Base-by-base conservation (phyloP, 2,113 vertebrate species). In the Colaptes auratus region DNA sequence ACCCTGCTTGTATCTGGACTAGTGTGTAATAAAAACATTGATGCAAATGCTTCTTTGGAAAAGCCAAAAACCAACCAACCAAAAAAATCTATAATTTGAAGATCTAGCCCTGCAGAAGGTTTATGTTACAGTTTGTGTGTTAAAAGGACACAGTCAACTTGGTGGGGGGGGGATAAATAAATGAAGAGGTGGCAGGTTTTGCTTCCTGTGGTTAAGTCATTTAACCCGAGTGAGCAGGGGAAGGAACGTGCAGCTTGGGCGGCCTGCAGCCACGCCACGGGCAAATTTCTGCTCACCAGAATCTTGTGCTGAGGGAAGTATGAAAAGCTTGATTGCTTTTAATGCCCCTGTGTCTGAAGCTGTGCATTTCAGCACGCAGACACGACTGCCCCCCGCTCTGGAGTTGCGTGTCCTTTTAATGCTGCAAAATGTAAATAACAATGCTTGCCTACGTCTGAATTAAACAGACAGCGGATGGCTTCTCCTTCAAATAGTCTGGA, bases 1-100 rank as follows among this genome's bases (percentile, higher is more conserved):
- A 97, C 97, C 97, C 96, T 98, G 97, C 97, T 98, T 98, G 96
- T 97, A 97, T 96, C 96, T 97, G 95, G 82, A 96, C 81, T 96
- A 65, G 88, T 83, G 52, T 92, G 35, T 95, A 83, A 83, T 91
- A 61, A 91, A 88, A 94, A 35, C 63, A 58, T 88, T 85, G 36
- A 11, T 81, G 82, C 64, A 85, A 92, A 83, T 93, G 27, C 12
- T 13, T 6, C 60, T 77, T 60, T 30, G 15, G 5, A 27, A 86
- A 81, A 39, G 39, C 39, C 39, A 39, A 39, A 39, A 39, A 39
- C 39, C 39, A 39, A 39, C 39, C 39, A 39, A 39, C 9, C 9
- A 39, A 25, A 86, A 81, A 79, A 77, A 79, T 75, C 85, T 88
- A 7, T 93, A 89, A 93, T 96, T 89, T 53, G 67, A 79, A 93